phyloP scores from a whole-genome alignment of 2,888 invertebrate species.

The Dolichomitus sp. region DNA sequence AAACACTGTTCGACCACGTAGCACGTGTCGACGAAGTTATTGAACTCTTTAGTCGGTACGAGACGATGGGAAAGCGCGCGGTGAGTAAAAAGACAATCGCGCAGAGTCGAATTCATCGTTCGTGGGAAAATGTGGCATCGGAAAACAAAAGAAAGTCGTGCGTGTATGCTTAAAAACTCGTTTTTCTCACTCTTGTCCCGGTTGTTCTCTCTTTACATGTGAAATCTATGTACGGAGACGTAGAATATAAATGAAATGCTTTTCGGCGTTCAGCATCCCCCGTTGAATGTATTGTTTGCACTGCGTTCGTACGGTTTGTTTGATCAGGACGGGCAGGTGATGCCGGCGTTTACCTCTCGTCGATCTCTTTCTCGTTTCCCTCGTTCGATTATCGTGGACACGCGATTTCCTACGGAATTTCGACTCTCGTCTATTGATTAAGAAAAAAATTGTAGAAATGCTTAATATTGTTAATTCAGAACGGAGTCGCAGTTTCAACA shows the following conservation, averaged over 20 bases:
- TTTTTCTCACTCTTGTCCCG: not conserved
- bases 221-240: slow-evolving; percentile 9
- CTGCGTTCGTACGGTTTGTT: slow-evolving; percentile 81
- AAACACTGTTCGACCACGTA: slow-evolving; percentile 2
- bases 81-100: slow-evolving; percentile 14
- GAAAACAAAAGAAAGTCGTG: slow-evolving; percentile 69
- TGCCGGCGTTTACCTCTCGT: slow-evolving; percentile 67
- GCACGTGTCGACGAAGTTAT: slow-evolving; percentile 14
- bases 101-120: slow-evolving; percentile 6
- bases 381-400: slow-evolving; percentile 45
- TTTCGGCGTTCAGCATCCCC: slow-evolving; percentile 72
- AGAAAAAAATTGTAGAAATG: not conserved
- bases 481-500: slow-evolving; percentile 15
- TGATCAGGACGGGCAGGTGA: slow-evolving; percentile 85
- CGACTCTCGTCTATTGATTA: slow-evolving; percentile 2
- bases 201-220: not conserved
- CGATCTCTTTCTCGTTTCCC: slow-evolving; percentile 64
- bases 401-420: slow-evolving; percentile 48
- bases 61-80: slow-evolving; percentile 11
- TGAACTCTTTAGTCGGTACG: slow-evolving; percentile 15
- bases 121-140: slow-evolving; percentile 69
- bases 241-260: slow-evolving; percentile 20
- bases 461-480: not conserved
- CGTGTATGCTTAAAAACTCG: slow-evolving; percentile 34
- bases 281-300: slow-evolving; percentile 76